phyloP scores from a whole-genome alignment of 2,797 vertebrate genomes.

The Tragopan temminckii region DNA sequence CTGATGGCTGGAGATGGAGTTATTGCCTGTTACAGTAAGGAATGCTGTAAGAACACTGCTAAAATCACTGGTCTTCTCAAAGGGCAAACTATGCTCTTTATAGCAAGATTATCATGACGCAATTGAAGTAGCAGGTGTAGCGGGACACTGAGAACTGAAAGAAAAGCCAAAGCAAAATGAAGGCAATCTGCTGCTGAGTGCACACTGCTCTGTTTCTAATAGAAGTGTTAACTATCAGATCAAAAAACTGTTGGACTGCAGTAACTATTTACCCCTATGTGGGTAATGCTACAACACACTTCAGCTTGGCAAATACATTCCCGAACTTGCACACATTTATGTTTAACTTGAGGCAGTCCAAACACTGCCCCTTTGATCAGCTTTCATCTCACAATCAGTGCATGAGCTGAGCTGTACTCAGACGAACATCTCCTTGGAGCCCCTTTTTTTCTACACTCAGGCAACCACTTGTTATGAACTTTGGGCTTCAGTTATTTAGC shows the following conservation, averaged over 20 bases:
- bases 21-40: background rate
- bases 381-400: background rate
- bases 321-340: background rate
- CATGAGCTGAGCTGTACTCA: accelerated
- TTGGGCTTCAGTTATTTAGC: background rate
- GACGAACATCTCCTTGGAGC: background rate
- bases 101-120: background rate
- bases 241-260: background rate
- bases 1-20: background rate
- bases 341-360: conserved; percentile 24
- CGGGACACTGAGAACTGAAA: background rate
- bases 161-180: background rate
- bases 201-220: background rate
- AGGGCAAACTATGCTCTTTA: background rate
- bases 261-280: conserved; percentile 7
- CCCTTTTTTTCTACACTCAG: background rate
- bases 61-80: background rate
- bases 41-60: background rate
- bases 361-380: conserved; percentile 18
- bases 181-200: background rate
- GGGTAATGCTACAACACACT: background rate
- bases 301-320: conserved; percentile 18
- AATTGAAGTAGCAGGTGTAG: background rate
- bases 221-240: background rate
- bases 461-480: background rate